Percentiles rank a stretch among this genome's conserved stretches.
These are phyloP conservation scores for Hyles lineata DNA, from an alignment of 2,888 invertebrate genomes.

Conservation along the genomic window DNA sequence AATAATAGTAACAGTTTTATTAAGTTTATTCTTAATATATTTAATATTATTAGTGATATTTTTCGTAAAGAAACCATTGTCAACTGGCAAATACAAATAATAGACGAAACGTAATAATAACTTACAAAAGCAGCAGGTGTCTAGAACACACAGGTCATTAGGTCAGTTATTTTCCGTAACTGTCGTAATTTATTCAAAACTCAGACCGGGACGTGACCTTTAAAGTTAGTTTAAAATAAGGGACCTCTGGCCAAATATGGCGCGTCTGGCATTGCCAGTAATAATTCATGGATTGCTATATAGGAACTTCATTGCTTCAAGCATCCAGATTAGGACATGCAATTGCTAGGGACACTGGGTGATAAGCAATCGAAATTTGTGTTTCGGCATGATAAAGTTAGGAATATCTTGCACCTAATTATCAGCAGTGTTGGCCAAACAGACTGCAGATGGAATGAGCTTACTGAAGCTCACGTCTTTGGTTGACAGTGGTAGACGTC, in stretches of 20 bases:
- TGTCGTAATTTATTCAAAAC: neutral
- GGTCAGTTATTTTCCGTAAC: slow-evolving; percentile 7
- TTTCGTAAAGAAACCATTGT: neutral
- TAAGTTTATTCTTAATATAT: too few relatives aligned
- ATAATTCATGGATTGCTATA: neutral
- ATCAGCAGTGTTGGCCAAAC: too few relatives aligned
- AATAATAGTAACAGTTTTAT: too few relatives aligned
- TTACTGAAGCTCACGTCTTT: too few relatives aligned
- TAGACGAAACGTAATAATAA: neutral
- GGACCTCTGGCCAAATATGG: slow-evolving; percentile 8
- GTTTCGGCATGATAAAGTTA: too few relatives aligned
- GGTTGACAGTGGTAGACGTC: too few relatives aligned
- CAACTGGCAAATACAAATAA: neutral
- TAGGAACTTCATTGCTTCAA: too few relatives aligned
- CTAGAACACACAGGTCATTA: neutral
- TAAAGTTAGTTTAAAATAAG: slow-evolving; percentile 7
- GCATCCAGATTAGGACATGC: neutral
- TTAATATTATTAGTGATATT: too few relatives aligned
- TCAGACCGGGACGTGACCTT: slow-evolving; percentile 7
- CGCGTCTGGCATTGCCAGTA: neutral
- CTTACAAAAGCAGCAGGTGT: neutral
- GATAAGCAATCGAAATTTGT: too few relatives aligned
- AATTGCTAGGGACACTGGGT: neutral
- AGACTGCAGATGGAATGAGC: too few relatives aligned
- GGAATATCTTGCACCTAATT: too few relatives aligned